phyloP scores from a whole-genome alignment of 2,888 invertebrate species.

The Acanthoscelides obtectus region DNA sequence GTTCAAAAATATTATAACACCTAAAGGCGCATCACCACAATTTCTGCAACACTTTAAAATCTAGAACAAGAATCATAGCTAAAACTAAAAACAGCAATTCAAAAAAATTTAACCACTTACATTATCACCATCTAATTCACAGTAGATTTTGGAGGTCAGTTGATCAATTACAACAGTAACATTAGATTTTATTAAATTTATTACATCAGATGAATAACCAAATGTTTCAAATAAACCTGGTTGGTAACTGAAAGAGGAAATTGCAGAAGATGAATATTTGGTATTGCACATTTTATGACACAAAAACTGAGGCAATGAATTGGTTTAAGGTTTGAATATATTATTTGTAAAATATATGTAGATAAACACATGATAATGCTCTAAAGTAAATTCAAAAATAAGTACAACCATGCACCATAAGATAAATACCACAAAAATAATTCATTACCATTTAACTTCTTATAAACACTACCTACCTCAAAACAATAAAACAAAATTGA shows the following conservation, averaged over 20 bases:
- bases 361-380: no score
- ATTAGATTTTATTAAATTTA: conserved; percentile 7
- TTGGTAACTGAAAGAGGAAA: conserved; percentile 17
- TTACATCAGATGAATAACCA: conserved; percentile 6
- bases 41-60: background rate
- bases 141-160: background rate
- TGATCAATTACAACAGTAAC: background rate
- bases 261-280: no score
- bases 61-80: background rate
- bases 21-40: conserved; percentile 1
- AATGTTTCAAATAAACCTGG: conserved; percentile 5
- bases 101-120: background rate
- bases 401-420: no score
- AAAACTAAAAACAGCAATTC: background rate
- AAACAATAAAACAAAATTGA: conserved; percentile 22
- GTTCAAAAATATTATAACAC: conserved; percentile 15
- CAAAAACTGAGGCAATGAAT: no score
- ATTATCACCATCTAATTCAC: background rate
- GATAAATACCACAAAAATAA: no score
- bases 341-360: no score
- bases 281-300: no score
- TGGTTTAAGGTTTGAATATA: no score
- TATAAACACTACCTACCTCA: conserved; percentile 18
- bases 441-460: no score
- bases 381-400: no score